Percentiles rank a stretch among this genome's conserved stretches.
phyloP scores from a whole-genome alignment of 2,888 invertebrate genomes.

The Drosophila kambysellisi region DNA sequence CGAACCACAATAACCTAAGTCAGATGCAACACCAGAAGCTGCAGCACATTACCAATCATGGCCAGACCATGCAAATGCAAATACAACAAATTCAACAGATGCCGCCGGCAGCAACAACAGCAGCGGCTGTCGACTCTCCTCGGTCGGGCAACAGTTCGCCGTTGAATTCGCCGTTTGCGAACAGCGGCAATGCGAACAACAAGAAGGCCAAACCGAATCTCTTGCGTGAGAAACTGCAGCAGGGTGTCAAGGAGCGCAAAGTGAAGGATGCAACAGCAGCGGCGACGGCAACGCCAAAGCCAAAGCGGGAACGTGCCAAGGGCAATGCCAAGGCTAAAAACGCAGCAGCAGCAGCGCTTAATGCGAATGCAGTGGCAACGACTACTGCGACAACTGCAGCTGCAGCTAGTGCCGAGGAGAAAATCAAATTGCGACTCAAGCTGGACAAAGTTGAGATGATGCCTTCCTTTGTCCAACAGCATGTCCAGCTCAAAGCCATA shows the following conservation, averaged over 20 bases:
- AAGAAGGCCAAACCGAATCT: constrained; percentile 82
- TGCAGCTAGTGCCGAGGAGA: constrained; percentile 86
- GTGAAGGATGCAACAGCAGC: constrained; percentile 59
- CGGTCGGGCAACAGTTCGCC: constrained; percentile 67
- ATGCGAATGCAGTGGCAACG: background rate
- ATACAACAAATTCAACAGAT: constrained; percentile 30
- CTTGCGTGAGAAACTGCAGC: constrained; percentile 83
- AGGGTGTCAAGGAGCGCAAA: constrained; percentile 82
- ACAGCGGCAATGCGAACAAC: constrained; percentile 26
- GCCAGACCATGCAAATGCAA: constrained; percentile 48
- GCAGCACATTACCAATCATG: constrained; percentile 44
- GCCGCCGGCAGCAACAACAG: constrained; percentile 18
- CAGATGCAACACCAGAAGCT: constrained; percentile 37
- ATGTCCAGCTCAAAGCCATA: constrained; percentile 49
- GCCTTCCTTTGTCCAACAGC: constrained; percentile 44
- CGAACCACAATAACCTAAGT: constrained; percentile 36
- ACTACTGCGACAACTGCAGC: constrained; percentile 25
- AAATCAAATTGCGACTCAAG: constrained; percentile 93
- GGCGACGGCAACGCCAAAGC: constrained; percentile 63
- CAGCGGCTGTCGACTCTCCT: constrained; percentile 52
- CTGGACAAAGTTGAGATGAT: constrained; percentile 90
- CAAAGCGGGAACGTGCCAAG: constrained; percentile 79
- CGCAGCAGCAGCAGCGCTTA: constrained; percentile 23
- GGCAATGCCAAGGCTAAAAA: constrained; percentile 74
- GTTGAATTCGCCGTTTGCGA: constrained; percentile 10